These are phyloP conservation scores for Phalacrocorax carbo DNA, from an alignment of 2,113 vertebrate genomes.

Conservation along the genomic window DNA sequence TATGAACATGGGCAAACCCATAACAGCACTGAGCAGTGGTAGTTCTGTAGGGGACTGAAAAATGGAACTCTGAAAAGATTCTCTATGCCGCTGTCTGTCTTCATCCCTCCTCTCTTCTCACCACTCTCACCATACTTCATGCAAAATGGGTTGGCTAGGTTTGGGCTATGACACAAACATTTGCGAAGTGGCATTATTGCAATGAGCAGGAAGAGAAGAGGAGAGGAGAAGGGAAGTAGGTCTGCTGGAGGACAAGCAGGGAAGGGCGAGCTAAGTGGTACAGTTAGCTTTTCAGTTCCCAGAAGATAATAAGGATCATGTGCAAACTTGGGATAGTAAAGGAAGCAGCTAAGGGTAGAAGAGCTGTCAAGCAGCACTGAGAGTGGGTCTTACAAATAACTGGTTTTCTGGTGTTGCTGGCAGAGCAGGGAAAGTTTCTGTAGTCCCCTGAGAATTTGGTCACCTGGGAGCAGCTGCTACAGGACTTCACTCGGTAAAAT, in stretches of 20 bases:
- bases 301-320: neutral
- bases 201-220: neutral
- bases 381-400: neutral
- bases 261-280: neutral
- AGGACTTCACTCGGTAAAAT: neutral
- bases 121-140: neutral
- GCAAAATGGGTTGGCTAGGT: neutral
- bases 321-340: neutral
- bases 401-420: neutral
- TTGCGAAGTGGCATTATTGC: neutral
- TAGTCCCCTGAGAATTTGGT: neutral
- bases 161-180: neutral
- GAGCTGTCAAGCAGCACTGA: neutral
- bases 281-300: neutral
- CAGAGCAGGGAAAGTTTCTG: neutral
- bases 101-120: neutral
- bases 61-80: neutral
- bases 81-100: neutral
- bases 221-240: neutral
- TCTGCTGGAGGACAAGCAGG: neutral
- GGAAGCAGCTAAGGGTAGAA: neutral
- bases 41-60: neutral
- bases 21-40: neutral
- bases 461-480: neutral
- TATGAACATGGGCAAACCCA: neutral